Evolutionary conservation across 2,888 invertebrate species (phyloP).

Genomic region (Sabellastarte sp.): DNA sequence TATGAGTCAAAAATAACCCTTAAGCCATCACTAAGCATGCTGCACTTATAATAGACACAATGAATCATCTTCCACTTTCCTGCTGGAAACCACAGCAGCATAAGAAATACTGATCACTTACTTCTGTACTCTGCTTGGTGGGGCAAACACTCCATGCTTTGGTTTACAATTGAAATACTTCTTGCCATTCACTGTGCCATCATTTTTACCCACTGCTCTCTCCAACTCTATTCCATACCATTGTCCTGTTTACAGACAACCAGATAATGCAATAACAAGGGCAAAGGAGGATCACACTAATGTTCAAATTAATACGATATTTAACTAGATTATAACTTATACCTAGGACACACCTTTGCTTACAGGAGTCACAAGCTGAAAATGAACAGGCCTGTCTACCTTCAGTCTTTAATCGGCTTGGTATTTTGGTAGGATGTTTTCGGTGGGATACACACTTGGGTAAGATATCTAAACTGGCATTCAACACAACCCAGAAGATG

Average conservation of each 20-base stretch:
- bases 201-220: constrained; percentile 56
- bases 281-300: no score
- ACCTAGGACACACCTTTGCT: neutral
- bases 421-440: no score
- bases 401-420: no score
- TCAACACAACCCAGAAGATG: no score
- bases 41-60: no score
- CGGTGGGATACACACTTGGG: no score
- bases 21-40: no score
- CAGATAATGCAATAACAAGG: constrained; percentile 2
- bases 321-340: neutral
- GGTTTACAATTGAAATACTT: constrained; percentile 55
- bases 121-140: constrained; percentile 56
- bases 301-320: no score
- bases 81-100: neutral
- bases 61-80: no score
- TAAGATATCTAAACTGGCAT: no score
- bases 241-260: constrained; percentile 52
- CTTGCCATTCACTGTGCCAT: constrained; percentile 54
- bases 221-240: constrained; percentile 61
- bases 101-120: constrained; percentile 32
- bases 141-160: constrained; percentile 58
- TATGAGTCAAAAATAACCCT: no score
- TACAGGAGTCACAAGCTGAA: neutral
- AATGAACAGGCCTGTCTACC: no score